These are phyloP conservation scores for Metacarcinus magister DNA, from an alignment of 2,888 invertebrate genomes.

Conservation along the genomic window DNA sequence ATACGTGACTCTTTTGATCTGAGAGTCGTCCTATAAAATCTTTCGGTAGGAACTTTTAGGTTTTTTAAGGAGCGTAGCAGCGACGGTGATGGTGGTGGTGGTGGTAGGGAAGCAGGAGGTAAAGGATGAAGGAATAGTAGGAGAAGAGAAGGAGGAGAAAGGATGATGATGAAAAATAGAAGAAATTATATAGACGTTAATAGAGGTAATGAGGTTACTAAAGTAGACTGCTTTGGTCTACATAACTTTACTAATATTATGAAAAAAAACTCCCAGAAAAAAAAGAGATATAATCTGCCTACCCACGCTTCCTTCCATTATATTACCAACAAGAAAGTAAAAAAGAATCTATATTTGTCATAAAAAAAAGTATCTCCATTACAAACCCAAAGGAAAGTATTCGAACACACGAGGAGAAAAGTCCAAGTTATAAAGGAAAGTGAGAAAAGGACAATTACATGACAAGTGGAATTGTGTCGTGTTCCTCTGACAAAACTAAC, in stretches of 20 bases:
- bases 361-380: not conserved
- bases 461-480: no score
- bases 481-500: no score
- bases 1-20: constrained; percentile 7
- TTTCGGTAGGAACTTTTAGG: not conserved
- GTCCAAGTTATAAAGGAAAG: not conserved
- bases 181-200: not conserved
- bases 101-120: not conserved
- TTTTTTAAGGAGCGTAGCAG: not conserved
- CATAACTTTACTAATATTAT: not conserved
- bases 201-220: not conserved
- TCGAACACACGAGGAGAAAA: not conserved
- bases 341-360: not conserved
- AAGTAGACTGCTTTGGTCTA: no score
- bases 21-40: not conserved
- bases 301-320: no score
- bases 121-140: not conserved
- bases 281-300: not conserved
- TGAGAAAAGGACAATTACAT: not conserved
- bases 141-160: not conserved
- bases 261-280: not conserved
- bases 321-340: not conserved
- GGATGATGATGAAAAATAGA: not conserved
- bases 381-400: no score
- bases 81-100: not conserved